A percentile compares a stretch with the other conserved stretches of the same genome.
Conservation (phyloP, 1,140 invertebrate genomes). For the Drosophila mauritiana region DNA sequence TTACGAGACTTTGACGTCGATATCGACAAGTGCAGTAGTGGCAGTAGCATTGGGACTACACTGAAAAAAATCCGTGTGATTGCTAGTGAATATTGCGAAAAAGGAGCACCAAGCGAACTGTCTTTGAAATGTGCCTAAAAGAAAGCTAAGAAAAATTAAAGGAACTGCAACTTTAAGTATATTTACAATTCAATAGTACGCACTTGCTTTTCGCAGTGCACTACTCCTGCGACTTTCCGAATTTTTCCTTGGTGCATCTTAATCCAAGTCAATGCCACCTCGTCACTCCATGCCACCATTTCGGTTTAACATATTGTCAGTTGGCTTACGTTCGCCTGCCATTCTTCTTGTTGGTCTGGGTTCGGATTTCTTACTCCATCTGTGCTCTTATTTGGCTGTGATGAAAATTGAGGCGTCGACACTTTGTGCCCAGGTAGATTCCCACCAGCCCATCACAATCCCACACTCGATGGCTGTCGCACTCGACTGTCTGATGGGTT, state of each 20-base stretch:
- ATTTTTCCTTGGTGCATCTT: conserved; percentile 24
- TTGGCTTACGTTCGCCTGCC: conserved; percentile 42
- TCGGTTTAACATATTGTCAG: conserved; percentile 63
- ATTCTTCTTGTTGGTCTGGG: conserved; percentile 14
- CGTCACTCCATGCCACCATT: conserved; percentile 18
- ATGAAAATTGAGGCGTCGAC: conserved; percentile 44
- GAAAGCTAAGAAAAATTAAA: neutral
- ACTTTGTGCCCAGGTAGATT: conserved; percentile 44
- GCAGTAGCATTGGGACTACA: conserved; percentile 8
- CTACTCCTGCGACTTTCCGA: neutral
- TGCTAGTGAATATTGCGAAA: no score
- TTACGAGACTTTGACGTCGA: conserved; percentile 71
- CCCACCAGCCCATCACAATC: neutral
- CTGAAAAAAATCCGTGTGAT: neutral
- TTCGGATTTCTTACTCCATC: conserved; percentile 5
- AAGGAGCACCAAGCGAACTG: no score
- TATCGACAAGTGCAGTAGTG: conserved; percentile 45
- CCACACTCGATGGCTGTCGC: conserved; percentile 1
- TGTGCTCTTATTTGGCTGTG: conserved; percentile 20
- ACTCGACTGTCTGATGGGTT: conserved; percentile 44
- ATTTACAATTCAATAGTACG: no score
- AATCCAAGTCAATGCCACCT: conserved; percentile 30
- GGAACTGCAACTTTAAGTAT: neutral
- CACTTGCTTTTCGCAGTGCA: neutral
- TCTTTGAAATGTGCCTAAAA: neutral